Evolutionary conservation across 1,140 invertebrate species (phyloP), one percentile per base, ranked within the genome.

Genomic region (Lucilia sericata): DNA sequence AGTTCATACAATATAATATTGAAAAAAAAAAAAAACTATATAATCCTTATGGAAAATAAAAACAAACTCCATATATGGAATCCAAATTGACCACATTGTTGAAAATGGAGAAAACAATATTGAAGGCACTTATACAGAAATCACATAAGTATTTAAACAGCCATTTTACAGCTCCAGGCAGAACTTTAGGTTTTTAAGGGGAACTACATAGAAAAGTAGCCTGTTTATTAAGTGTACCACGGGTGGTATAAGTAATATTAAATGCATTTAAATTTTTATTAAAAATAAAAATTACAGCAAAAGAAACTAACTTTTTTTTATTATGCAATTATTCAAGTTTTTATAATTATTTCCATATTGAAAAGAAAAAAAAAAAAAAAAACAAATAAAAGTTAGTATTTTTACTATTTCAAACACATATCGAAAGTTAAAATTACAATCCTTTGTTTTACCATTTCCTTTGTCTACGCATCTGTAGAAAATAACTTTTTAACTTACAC

Each of bases 401-500:
- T 30, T 30, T 30, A n/a, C 25, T 30, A 30, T 30, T 30, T 30
- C 25, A 1, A n/a, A 4, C 0, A 17, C 14, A 8, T 42, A 60
- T 14, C 14, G 55, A n/a, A n/a, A 60, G 55, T 14, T n/a, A 60
- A 17, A 60, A 60, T 60, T 60, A 60, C 13, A n/a, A 60, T 60
- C 17, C n/a, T 60, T 17, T 60, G 55, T 60, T 17, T n/a, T 60
- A 2, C 14, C 17, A 60, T 60, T 60, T 60, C 51, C n/a, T 60
- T 60, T 60, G 55, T 60, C 55, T 60, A 60, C 55, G 55, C 55
- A n/a, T n/a, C 55, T 60, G 55, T 60, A n/a, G 17, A n/a, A 60
- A n/a, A 30, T 1, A 60, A 60, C 55, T 60, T 17, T 60, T 17
- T 60, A 60, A 60, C n/a, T 30, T 30, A 60, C 17, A 60, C 14